Evolutionary conservation across 2,888 invertebrate genomes (phyloP), one percentile per base, ranked within the genome.

Genomic region (Ochlodes sylvanus): DNA sequence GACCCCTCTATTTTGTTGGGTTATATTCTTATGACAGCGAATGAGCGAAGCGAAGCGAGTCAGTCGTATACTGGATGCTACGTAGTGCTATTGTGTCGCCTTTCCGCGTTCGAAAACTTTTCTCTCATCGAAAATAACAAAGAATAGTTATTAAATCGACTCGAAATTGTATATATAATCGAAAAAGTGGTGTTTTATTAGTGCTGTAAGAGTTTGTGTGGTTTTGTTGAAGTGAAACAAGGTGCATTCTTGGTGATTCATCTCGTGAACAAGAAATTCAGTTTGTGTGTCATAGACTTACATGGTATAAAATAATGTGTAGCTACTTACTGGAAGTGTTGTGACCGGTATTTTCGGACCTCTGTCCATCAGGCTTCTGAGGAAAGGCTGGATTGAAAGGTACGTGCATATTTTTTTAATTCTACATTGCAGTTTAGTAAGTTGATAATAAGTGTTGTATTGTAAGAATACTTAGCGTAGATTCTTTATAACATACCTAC

Each of bases 211-310:
- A 86, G 80, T 82, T 78, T 78, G 68, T 75, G 83, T 80, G 80
- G 70, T 79, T 79, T 77, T 83, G 80, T 79, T 71, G 69, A 77
- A 81, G 87, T 85, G 83, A 77, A 78, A 77, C 76, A 69, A 76
- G 84, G 89, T 90, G 90, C 88, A 89, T 91, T 90, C 88, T 87
- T 72, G 86, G 91, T 92, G 92, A 92, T 91, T 92, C 92, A 92
- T 92, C 91, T 91, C 80, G 72, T 78, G 84, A 83, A 86, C 87
- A 87, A 91, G 89, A 87, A 89, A 87, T 87, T 80, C 79, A 86
- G 86, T 88, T 86, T 80, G 84, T 66, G 62, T 89, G 85, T 83
- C 80, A 79, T 82, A 77, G 77, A 75, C 72, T 74, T 77, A 79
- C 79, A 77, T 78, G 83, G 83, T 80, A 75, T 82, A 81, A 85